Percentiles rank a stretch among this genome's conserved stretches.
Evolutionary conservation across 2,888 invertebrate species (phyloP).

Genomic region (Zaprionus bogoriensis): DNA sequence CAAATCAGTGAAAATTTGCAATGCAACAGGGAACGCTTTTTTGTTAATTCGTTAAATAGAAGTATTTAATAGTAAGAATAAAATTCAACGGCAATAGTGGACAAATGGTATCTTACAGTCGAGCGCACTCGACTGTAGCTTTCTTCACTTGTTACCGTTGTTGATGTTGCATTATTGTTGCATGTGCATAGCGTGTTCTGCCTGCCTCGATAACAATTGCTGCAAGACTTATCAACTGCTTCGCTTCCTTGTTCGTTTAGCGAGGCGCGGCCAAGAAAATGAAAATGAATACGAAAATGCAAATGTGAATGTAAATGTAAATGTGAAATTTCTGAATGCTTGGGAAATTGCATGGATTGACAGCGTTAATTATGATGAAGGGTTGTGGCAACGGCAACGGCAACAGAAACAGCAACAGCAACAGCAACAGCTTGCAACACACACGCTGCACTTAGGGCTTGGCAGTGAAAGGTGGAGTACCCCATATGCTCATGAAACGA

Average conservation of each 20-base stretch:
- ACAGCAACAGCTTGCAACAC: constrained; percentile 20
- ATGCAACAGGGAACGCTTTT: too few relatives aligned
- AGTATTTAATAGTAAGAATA: too few relatives aligned
- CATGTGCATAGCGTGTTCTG: constrained; percentile 28
- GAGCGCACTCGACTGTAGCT: too few relatives aligned
- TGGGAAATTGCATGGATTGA: constrained; percentile 41
- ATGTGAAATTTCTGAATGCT: constrained; percentile 30
- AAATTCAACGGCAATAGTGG: too few relatives aligned
- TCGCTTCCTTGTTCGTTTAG: constrained; percentile 42
- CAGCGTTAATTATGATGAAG: constrained; percentile 39
- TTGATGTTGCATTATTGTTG: background rate
- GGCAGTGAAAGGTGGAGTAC: constrained; percentile 45
- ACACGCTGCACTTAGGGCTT: background rate
- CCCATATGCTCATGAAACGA: background rate
- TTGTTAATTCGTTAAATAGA: too few relatives aligned
- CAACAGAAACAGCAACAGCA: too few relatives aligned
- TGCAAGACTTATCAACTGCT: constrained; percentile 2
- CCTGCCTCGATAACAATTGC: constrained; percentile 11
- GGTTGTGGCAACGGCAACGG: constrained; percentile 25
- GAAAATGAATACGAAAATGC: too few relatives aligned
- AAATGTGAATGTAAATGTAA: constrained; percentile 29
- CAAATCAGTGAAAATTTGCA: too few relatives aligned
- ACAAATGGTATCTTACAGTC: too few relatives aligned
- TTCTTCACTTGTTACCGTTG: too few relatives aligned
- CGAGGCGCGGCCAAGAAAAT: constrained; percentile 33